Conservation (phyloP, 2,113 vertebrate genomes). For the Notarius lentiginosus region DNA sequence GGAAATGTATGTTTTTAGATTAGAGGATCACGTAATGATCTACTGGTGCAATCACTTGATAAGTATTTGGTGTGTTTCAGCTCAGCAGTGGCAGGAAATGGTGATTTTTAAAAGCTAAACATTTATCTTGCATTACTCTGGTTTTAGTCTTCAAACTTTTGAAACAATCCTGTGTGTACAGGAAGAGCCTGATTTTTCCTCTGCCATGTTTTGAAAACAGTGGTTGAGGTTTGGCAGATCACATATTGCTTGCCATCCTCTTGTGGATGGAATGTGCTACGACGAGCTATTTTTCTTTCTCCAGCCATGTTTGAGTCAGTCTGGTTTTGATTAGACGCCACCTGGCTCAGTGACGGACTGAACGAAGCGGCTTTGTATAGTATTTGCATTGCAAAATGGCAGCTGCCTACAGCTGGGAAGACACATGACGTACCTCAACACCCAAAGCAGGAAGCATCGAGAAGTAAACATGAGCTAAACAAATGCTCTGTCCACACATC, state of each 20-base stretch:
- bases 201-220: constrained; percentile 42
- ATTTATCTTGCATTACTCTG: constrained; percentile 25
- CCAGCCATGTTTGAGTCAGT: constrained; percentile 41
- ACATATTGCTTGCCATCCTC: constrained; percentile 60
- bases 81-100: not conserved
- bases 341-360: constrained; percentile 61
- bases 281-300: constrained; percentile 65
- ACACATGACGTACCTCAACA: constrained; percentile 20
- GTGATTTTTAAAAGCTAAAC: constrained; percentile 21
- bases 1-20: not conserved
- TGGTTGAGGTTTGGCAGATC: constrained; percentile 49
- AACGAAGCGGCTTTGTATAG: constrained; percentile 63
- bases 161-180: constrained; percentile 37
- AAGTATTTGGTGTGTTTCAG: constrained; percentile 1
- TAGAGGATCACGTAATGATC: not conserved
- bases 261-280: constrained; percentile 71
- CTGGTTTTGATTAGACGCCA: constrained; percentile 77
- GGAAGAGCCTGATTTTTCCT: constrained; percentile 30
- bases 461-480: not conserved
- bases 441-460: constrained; percentile 34
- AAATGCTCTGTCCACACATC: constrained; percentile 3
- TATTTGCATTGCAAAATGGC: constrained; percentile 59
- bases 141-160: constrained; percentile 29
- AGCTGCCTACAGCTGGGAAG: constrained; percentile 32
- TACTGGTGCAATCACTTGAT: not conserved